These are phyloP conservation scores for Axinella damicornis DNA, from an alignment of 37 sponge, comb jelly and placozoan species.

Conservation along the genomic window DNA sequence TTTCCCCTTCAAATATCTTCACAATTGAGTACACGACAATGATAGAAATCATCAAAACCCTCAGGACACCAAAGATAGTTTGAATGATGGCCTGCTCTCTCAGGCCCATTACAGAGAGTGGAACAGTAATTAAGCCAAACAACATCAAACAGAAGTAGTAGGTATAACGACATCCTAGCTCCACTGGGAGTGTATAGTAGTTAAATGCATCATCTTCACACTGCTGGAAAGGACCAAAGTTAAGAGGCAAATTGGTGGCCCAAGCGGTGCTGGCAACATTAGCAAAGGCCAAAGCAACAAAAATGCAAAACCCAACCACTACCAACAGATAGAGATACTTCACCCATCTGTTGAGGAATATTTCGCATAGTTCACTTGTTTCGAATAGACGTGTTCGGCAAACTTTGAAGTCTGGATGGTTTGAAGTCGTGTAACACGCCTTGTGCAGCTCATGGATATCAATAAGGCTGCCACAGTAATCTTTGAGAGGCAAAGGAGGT, in stretches of 20 bases:
- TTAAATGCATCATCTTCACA: slow-evolving; percentile 65
- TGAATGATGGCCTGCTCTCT: slow-evolving; percentile 82
- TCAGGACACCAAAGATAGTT: slow-evolving; percentile 63
- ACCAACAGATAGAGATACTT: slow-evolving; percentile 60
- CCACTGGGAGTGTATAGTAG: slow-evolving; percentile 29
- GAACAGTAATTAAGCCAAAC: slow-evolving; percentile 63
- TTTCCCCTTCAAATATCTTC: background rate
- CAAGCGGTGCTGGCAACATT: slow-evolving; percentile 81
- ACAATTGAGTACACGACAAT: slow-evolving; percentile 69
- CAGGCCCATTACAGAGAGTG: slow-evolving; percentile 62
- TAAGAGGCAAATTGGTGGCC: slow-evolving; percentile 80
- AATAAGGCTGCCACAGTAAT: too few species aligned
- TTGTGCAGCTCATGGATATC: too few species aligned
- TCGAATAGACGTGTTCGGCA: slow-evolving; percentile 69
- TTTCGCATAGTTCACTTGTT: slow-evolving; percentile 63
- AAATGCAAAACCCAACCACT: slow-evolving; percentile 45
- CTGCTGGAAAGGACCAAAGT: slow-evolving; percentile 23
- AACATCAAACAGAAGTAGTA: slow-evolving; percentile 77
- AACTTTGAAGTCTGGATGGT: too few species aligned
- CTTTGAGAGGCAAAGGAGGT: too few species aligned
- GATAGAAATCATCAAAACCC: slow-evolving; percentile 60
- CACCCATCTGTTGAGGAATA: slow-evolving; percentile 52
- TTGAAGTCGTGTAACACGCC: too few species aligned
- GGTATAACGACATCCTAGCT: slow-evolving; percentile 38
- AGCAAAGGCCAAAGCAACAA: slow-evolving; percentile 42